These are phyloP conservation scores for Lissocephala sabroskyi DNA, from an alignment of 2,888 invertebrate genomes.

Conservation along the genomic window DNA sequence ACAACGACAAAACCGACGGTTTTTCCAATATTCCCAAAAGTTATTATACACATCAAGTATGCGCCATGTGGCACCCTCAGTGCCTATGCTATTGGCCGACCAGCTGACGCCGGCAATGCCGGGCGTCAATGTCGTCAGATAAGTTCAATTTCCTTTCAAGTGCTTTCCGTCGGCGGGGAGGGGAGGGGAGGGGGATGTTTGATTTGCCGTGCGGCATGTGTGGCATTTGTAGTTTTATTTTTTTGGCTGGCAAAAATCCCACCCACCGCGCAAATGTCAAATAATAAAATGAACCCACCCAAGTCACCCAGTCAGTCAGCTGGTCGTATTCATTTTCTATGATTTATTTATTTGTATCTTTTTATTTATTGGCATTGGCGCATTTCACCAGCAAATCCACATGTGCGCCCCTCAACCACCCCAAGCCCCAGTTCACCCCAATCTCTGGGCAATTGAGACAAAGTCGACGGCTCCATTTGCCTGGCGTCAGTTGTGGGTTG, in stretches of 20 bases:
- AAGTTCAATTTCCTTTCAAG: slow-evolving; percentile 51
- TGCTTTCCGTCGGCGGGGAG: slow-evolving; percentile 26
- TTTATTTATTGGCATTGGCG: slow-evolving; percentile 57
- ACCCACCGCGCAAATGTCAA: too few species aligned
- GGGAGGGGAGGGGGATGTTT: too few species aligned
- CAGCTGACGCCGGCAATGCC: slow-evolving; percentile 35
- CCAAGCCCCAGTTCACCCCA: too few species aligned
- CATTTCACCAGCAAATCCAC: slow-evolving; percentile 18
- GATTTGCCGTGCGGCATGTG: slow-evolving; percentile 8
- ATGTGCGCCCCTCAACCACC: too few species aligned
- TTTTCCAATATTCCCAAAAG: too few species aligned
- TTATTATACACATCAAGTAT: slow-evolving; percentile 50
- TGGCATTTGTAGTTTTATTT: slow-evolving; percentile 8
- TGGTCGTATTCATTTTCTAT: slow-evolving; percentile 16
- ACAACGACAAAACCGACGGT: too few species aligned
- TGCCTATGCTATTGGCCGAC: slow-evolving; percentile 18
- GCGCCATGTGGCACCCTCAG: slow-evolving; percentile 41
- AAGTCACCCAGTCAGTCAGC: too few species aligned
- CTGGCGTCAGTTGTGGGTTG: too few species aligned
- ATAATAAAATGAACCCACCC: too few species aligned
- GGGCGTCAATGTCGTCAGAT: slow-evolving; percentile 4
- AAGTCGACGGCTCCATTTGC: too few species aligned
- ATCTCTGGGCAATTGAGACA: too few species aligned
- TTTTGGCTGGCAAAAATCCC: neutral
- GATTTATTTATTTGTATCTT: slow-evolving; percentile 62